These are phyloP conservation scores for Proctacanthus coquilletti DNA, from an alignment of 1,140 invertebrate species.

Conservation along the genomic window DNA sequence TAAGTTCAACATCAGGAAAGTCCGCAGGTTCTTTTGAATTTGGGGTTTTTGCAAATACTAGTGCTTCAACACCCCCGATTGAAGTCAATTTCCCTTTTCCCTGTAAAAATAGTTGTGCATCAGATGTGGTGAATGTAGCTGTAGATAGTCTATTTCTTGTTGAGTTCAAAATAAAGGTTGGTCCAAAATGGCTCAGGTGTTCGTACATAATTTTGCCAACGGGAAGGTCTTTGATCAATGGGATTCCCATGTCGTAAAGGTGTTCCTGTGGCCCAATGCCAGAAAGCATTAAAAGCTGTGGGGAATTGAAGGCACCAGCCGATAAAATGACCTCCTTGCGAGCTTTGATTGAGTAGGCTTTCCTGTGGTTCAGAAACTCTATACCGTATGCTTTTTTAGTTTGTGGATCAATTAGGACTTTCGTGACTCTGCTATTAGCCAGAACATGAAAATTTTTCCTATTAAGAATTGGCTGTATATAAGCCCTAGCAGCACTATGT, in stretches of 20 bases:
- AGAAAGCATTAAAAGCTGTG: conserved; percentile 65
- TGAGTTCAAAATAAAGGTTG: conserved; percentile 39
- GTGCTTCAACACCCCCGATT: conserved; percentile 43
- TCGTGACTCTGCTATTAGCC: conserved; percentile 37
- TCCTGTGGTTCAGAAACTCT: conserved; percentile 37
- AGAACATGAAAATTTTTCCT: conserved; percentile 50
- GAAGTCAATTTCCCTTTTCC: conserved; percentile 37
- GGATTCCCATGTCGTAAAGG: conserved; percentile 48
- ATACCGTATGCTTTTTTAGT: conserved; percentile 46
- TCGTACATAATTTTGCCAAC: conserved; percentile 60
- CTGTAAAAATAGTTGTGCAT: conserved; percentile 31
- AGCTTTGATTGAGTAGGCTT: conserved; percentile 33
- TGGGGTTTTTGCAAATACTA: conserved; percentile 45
- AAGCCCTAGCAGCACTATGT: conserved; percentile 38
- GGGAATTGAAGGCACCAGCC: conserved; percentile 61
- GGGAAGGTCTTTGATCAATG: conserved; percentile 43
- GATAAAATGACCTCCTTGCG: conserved; percentile 53
- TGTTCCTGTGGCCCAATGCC: conserved; percentile 55
- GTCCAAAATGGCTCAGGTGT: conserved; percentile 50
- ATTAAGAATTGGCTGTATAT: conserved; percentile 36
- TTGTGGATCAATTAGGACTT: conserved; percentile 41
- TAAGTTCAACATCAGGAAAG: conserved; percentile 45
- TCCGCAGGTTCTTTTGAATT: conserved; percentile 34
- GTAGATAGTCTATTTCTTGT: conserved; percentile 20
- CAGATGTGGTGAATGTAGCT: conserved; percentile 22